Base-by-base conservation (phyloP, 2,797 vertebrate genomes). In the Onychomys torridus region DNA sequence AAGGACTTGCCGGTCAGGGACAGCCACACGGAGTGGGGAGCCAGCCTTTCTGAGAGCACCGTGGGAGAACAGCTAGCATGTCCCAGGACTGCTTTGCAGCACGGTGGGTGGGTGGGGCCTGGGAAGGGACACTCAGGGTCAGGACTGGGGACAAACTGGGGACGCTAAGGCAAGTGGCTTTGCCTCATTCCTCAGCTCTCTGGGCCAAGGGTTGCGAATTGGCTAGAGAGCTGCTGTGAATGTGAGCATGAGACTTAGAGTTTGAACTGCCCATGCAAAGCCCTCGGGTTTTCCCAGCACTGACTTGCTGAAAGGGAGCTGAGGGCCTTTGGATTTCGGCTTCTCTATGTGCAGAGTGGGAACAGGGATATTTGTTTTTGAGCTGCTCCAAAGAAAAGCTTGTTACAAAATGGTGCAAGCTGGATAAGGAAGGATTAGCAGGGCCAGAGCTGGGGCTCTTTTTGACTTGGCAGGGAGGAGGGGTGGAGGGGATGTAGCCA, bases 341-440 rank as follows among this genome's bases (percentile, higher is more conserved):
- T 82, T 95, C 87, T 91, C 46, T 23, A 7, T 81, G 29, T 79
- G n/a, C 65, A 57, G 76, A 94, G 59, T n/a, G n/a, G 79, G 9
- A 91, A 23, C 0, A 12, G 92, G 17, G 43, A 10, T 59, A 19
- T 89, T 95, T 87, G 86, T 90, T 95, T 90, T 59, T 55, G 57
- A 93, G 71, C n/a, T 75, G 34, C 12, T 59, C 49, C 29, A 49
- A 9, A 61, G 96, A 92, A 84, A 92, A 92, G 43, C 49, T 43
- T 43, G 3, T 75, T 73, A 75, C 57, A 57, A 82, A 27, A 40
- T 77, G 34, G 69, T 84, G 59, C 8, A 79, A 34, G 43, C 65
- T 87, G 25, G 57, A 37, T 17, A 63, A 34, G 52, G 55, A 37
- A 88, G 29, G 29, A 23, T 76, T 43, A n/a, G 37, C 21, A 32